Conservation (phyloP, 1,140 invertebrate species). For the Alviniconcha marisindica region DNA sequence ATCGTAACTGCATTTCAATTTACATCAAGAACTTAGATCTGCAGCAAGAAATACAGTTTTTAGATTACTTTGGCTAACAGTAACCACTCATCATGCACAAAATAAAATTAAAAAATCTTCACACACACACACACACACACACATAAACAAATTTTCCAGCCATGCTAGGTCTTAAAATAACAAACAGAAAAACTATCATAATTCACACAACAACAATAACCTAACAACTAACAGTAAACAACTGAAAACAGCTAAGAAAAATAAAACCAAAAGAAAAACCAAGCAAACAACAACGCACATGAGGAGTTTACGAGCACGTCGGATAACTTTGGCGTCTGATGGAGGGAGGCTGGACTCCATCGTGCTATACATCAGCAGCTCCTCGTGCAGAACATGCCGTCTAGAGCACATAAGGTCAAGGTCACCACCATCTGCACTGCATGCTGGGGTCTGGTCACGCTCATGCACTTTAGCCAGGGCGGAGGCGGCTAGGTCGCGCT, state of each 20-base stretch:
- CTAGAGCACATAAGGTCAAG: conserved; percentile 35
- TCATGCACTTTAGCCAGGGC: conserved; percentile 31
- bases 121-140: neutral
- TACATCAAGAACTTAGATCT: no score
- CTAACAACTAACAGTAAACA: neutral
- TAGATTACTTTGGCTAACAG: no score
- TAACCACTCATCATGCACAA: no score
- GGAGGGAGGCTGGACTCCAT: conserved; percentile 43
- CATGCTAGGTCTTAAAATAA: no score
- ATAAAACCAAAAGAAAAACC: neutral
- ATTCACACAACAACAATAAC: no score
- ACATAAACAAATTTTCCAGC: conserved; percentile 12
- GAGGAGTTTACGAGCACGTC: conserved; percentile 50
- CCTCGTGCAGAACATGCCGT: conserved; percentile 44
- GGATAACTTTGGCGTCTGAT: conserved; percentile 47
- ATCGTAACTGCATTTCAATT: no score
- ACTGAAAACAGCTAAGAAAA: neutral
- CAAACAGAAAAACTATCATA: no score
- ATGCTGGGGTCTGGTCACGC: neutral
- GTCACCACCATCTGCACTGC: neutral
- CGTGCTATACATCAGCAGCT: conserved; percentile 43
- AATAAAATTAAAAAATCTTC: no score
- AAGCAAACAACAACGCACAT: conserved; percentile 45
- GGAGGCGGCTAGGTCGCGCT: neutral
- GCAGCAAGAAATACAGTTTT: no score